These are phyloP conservation scores for Cherax quadricarinatus DNA, from an alignment of 1,140 invertebrate species.

Conservation along the genomic window DNA sequence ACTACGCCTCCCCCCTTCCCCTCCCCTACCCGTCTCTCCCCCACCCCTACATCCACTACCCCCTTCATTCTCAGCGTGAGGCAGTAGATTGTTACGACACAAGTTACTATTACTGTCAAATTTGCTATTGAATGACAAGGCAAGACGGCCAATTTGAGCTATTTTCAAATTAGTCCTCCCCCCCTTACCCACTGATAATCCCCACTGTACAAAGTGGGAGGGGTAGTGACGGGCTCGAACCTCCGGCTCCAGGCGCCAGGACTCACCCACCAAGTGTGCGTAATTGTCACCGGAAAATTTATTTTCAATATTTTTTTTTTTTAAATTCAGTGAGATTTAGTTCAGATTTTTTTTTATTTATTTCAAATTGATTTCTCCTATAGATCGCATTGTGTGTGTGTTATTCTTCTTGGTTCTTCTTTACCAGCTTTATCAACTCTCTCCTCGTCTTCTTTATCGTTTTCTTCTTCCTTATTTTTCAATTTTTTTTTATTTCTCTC, in stretches of 20 bases:
- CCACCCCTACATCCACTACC: no score
- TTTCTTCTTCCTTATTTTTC: no score
- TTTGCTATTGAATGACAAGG: slow-evolving; percentile 58
- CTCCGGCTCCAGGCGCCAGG: no score
- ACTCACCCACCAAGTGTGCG: no score
- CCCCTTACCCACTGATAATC: not conserved
- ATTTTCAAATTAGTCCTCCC: slow-evolving; percentile 60
- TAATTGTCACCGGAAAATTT: not conserved
- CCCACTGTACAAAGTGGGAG: not conserved
- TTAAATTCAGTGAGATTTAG: not conserved
- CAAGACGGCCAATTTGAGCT: slow-evolving; percentile 60
- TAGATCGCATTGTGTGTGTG: no score
- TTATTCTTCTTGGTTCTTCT: not conserved
- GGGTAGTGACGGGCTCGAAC: not conserved
- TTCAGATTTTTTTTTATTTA: not conserved
- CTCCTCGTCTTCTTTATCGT: not conserved
- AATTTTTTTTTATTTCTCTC: no score
- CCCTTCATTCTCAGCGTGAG: not conserved
- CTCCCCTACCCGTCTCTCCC: not conserved
- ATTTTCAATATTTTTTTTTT: not conserved
- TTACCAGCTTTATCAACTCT: not conserved
- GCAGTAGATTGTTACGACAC: slow-evolving; percentile 38
- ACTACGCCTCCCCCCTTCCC: not conserved
- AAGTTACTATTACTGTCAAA: slow-evolving; percentile 54
- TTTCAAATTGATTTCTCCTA: not conserved